These are phyloP conservation scores for Serinus canaria DNA, from an alignment of 2,113 vertebrate genomes.

Conservation along the genomic window DNA sequence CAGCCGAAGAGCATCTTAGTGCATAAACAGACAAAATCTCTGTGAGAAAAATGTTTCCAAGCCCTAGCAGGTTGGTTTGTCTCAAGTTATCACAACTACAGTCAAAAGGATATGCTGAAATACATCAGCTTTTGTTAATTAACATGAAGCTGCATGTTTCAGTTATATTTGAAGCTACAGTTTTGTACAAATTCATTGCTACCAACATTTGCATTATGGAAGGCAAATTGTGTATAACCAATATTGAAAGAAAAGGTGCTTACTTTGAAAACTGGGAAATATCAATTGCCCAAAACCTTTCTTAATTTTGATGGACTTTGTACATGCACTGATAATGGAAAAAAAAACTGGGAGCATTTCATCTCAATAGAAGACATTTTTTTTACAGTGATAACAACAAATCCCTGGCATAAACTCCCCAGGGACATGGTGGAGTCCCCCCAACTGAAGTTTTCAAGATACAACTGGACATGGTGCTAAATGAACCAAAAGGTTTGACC, in stretches of 20 bases:
- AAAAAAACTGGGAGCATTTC: not conserved
- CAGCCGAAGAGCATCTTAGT: not conserved
- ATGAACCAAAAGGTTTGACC: not conserved
- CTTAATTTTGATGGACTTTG: not conserved
- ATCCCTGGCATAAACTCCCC: not conserved
- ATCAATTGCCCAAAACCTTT: not conserved
- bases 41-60: not conserved
- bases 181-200: not conserved
- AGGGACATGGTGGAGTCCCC: not conserved
- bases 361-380: not conserved
- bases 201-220: not conserved
- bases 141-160: not conserved
- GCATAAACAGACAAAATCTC: not conserved
- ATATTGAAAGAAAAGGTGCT: not conserved
- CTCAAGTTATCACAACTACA: not conserved
- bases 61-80: not conserved
- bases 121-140: not conserved
- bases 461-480: not conserved
- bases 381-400: not conserved
- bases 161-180: not conserved
- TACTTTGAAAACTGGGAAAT: not conserved
- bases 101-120: not conserved
- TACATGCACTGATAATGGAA: not conserved
- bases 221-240: not conserved
- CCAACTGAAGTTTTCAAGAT: not conserved